Conservation (phyloP, 37 sponge, comb jelly and placozoan species). For the Halichondria panicea region DNA sequence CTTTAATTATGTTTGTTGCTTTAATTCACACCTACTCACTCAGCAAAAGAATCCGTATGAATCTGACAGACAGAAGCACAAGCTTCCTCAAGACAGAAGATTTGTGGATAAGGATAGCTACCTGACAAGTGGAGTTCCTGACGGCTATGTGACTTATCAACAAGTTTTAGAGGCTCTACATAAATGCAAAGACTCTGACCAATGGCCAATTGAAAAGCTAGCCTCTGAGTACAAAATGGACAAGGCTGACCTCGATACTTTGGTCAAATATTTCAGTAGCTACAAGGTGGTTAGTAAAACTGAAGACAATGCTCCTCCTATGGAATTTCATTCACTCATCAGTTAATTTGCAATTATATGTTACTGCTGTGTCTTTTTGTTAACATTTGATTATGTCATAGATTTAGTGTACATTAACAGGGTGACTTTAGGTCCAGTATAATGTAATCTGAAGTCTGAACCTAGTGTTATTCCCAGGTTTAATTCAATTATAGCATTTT, state of each 20-base stretch:
- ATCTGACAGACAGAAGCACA: conserved; percentile 1
- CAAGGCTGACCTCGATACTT: conserved; percentile 20
- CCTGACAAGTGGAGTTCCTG: background rate
- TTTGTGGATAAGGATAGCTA: background rate
- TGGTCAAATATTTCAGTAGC: conserved; percentile 41
- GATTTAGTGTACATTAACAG: no score
- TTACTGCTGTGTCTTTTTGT: no score
- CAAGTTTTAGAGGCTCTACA: conserved; percentile 14
- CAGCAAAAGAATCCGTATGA: conserved; percentile 43
- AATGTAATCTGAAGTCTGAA: background rate
- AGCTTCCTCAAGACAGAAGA: conserved; percentile 28
- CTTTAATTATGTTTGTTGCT: no score
- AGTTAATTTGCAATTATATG: background rate
- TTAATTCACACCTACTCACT: background rate
- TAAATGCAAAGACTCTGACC: background rate
- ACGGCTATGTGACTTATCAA: conserved; percentile 20
- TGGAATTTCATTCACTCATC: conserved; percentile 16
- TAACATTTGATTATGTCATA: no score
- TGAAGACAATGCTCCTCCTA: background rate
- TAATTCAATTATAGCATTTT: no score
- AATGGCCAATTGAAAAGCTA: conserved; percentile 15
- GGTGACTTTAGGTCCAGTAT: no score
- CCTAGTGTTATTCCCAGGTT: background rate
- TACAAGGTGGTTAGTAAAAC: conserved; percentile 1
- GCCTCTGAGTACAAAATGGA: conserved; percentile 13